Percentiles rank a stretch among this genome's conserved stretches.
Evolutionary conservation across 1,140 invertebrate genomes (phyloP).

Genomic region (Dendroctonus valens): DNA sequence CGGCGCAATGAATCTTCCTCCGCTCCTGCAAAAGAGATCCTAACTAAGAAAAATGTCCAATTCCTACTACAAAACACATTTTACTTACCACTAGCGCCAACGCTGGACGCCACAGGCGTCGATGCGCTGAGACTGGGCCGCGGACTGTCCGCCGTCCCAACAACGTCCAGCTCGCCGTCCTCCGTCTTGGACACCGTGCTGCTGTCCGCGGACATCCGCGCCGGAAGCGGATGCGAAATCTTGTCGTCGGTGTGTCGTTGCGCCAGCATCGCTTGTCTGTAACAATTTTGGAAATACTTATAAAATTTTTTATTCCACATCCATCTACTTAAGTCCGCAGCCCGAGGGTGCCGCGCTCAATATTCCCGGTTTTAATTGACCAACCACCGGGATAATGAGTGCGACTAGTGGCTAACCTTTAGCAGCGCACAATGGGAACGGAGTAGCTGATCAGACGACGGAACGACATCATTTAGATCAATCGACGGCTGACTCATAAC

Average conservation of each 20-base stretch:
- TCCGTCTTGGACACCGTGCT: slow-evolving; percentile 64
- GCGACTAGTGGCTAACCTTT: too few relatives aligned
- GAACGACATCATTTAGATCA: too few relatives aligned
- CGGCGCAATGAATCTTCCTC: slow-evolving; percentile 54
- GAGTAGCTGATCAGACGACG: too few relatives aligned
- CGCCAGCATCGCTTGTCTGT: slow-evolving; percentile 82
- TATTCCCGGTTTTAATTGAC: too few relatives aligned
- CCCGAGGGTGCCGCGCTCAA: too few relatives aligned
- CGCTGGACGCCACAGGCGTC: slow-evolving; percentile 43
- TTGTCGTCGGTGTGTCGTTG: slow-evolving; percentile 58
- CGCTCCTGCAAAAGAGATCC: slow-evolving; percentile 39
- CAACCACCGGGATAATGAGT: too few relatives aligned
- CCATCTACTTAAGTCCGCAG: neutral
- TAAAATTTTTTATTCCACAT: slow-evolving; percentile 28
- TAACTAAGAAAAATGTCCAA: too few relatives aligned
- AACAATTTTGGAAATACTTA: slow-evolving; percentile 43
- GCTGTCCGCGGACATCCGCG: slow-evolving; percentile 50
- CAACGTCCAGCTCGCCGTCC: slow-evolving; percentile 84
- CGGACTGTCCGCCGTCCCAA: slow-evolving; percentile 75
- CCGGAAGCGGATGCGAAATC: slow-evolving; percentile 52
- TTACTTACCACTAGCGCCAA: slow-evolving; percentile 46
- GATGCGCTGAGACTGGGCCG: slow-evolving; percentile 53
- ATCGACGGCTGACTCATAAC: too few relatives aligned
- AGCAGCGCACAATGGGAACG: too few relatives aligned
- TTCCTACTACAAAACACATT: neutral